Base-by-base conservation (phyloP, 1,140 invertebrate genomes). In the Pissodes strobi region DNA sequence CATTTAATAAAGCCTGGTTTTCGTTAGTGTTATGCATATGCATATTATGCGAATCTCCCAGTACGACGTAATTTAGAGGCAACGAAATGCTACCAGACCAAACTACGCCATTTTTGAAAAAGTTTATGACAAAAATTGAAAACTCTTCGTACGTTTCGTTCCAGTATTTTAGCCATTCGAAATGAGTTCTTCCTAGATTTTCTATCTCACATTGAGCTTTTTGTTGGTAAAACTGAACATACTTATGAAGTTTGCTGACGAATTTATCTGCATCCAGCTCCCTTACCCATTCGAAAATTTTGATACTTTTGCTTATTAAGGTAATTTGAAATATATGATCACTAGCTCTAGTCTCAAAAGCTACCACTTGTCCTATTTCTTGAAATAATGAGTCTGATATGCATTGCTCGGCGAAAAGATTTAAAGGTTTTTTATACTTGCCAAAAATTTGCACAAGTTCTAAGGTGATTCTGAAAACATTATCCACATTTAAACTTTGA, bases 81-180 rank as follows among this genome's bases (percentile, higher is more conserved):
- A 64, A 12, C 0, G 43, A 30, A 8, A 30, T 6, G 18, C 12
- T 56, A 0, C 61, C 61, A 13, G 15, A 15, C 61, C 61, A 64
- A 4, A 22, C 15, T 5, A 64, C 30, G 5, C 61, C 61, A 57
- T 56, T 56, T 48, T 57, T 45, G 15, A 46, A 64, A 64, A 53
- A 56, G n/a, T 49, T 56, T n/a, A 46, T 13, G 2, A 64, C 34
- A 49, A 53, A 64, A 46, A 48, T 38, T n/a, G 61, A 45, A 27
- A 64, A 64, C 22, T 64, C 61, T 23, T 64, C 61, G 15, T 64
- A 64, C 13, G 49, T 43, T 57, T 64, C 25, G 15, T 49, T 64
- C 61, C 61, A 64, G 21, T 13, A 21, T 23, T 48, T 30, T 15
- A 64, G 13, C 52, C 52, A 64, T 12, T 64, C 61, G 10, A 56